phyloP scores from a whole-genome alignment of 2,797 vertebrate species.

The Channallabes apus region DNA sequence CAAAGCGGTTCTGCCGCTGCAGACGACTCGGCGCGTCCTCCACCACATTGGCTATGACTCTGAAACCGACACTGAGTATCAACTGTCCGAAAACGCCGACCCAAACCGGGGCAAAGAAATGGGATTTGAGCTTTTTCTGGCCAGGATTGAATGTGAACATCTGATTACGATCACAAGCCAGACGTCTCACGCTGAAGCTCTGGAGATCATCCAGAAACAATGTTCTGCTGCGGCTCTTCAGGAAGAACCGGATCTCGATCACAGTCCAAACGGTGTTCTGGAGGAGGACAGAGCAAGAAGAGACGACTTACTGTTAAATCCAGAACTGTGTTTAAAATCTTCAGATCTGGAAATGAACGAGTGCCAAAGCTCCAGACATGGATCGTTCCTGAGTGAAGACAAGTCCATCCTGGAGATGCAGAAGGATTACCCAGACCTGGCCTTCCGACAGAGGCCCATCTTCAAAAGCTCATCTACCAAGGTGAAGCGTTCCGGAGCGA shows the following conservation, averaged over 20 bases:
- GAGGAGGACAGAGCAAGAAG: slow-evolving; percentile 37
- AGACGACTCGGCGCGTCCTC: slow-evolving; percentile 69
- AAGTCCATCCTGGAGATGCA: slow-evolving; percentile 72
- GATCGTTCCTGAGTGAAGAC: slow-evolving; percentile 51
- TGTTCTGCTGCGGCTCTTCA: slow-evolving; percentile 18
- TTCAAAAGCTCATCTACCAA: slow-evolving; percentile 48
- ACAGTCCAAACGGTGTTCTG: slow-evolving; percentile 9
- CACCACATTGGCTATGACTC: slow-evolving; percentile 80
- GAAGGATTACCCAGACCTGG: slow-evolving; percentile 77
- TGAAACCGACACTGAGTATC: slow-evolving; percentile 72
- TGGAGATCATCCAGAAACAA: slow-evolving; percentile 60
- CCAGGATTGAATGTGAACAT: slow-evolving; percentile 72
- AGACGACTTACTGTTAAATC: slow-evolving; percentile 41
- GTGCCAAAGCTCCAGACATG: not conserved
- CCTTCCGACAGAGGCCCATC: slow-evolving; percentile 70
- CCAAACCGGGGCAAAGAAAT: slow-evolving; percentile 68
- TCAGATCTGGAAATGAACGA: slow-evolving; percentile 30
- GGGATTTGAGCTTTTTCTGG: slow-evolving; percentile 83
- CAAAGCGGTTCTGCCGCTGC: slow-evolving; percentile 71
- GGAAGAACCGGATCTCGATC: not conserved
- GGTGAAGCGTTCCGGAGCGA: not conserved
- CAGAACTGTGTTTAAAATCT: slow-evolving; percentile 31
- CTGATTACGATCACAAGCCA: slow-evolving; percentile 70
- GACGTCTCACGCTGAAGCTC: slow-evolving; percentile 52
- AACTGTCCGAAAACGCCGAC: slow-evolving; percentile 67